These are phyloP conservation scores for Clivina fossor DNA, from an alignment of 2,888 invertebrate genomes.

Conservation along the genomic window DNA sequence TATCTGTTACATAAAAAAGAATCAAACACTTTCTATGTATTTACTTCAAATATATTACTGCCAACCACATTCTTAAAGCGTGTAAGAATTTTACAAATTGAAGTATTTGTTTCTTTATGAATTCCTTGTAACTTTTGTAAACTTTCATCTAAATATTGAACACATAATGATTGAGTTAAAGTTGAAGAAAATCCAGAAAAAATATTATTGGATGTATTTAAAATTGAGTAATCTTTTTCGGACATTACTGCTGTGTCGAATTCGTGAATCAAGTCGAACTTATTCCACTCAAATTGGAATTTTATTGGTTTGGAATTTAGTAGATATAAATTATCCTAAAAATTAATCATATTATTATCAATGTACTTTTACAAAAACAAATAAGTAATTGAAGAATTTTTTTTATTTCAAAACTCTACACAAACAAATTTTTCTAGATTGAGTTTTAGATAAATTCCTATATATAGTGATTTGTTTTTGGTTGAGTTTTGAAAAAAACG, in stretches of 20 bases:
- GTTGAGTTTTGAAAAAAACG: too few species aligned
- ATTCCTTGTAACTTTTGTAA: too few species aligned
- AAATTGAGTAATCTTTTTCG: slow-evolving; percentile 62
- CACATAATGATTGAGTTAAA: slow-evolving; percentile 3
- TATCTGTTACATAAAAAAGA: too few species aligned
- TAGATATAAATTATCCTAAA: slow-evolving; percentile 61
- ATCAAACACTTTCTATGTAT: too few species aligned
- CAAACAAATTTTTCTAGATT: too few species aligned
- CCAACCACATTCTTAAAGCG: not conserved
- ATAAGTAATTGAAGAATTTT: too few species aligned
- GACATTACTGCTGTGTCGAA: slow-evolving; percentile 68
- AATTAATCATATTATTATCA: too few species aligned
- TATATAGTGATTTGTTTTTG: slow-evolving; percentile 11
- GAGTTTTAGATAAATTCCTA: slow-evolving; percentile 20
- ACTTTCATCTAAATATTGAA: not conserved
- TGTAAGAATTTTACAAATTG: not conserved
- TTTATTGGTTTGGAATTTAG: slow-evolving; percentile 82
- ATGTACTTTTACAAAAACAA: too few species aligned
- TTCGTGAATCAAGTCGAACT: slow-evolving; percentile 79
- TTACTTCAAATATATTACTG: slow-evolving; percentile 6
- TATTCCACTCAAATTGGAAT: slow-evolving; percentile 69
- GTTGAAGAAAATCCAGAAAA: not conserved
- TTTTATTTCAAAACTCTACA: too few species aligned
- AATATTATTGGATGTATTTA: slow-evolving; percentile 39
- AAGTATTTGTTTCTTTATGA: too few species aligned